Base-by-base conservation (phyloP, 1,140 invertebrate genomes). In the Zaprionus camerounensis region DNA sequence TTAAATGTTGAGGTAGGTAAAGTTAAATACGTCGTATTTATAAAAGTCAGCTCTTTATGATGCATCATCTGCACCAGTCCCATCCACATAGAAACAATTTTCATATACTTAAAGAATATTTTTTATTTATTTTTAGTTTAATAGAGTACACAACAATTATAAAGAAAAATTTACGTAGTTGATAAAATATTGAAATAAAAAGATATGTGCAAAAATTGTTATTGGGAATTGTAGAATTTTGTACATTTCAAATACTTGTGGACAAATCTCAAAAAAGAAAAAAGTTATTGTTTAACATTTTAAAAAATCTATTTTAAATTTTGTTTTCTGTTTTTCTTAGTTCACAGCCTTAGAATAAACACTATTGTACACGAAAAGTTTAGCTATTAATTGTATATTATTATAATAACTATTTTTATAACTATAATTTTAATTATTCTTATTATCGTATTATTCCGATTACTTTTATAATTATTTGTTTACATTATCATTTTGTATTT, bases 321-420 rank as follows among this genome's bases (percentile, higher is more conserved):
- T 70, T 61, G 38, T 53, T 74, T 22, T 86, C 63, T 55, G 44
- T 62, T 67, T 79, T n/a, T 51, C 56, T 84, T 78, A 77, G 68
- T 80, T 77, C 75, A 88, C 84, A 88, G 84, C 84, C 84, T 76
- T 88, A 88, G 51, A 70, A 78, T 80, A 80, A 64, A 61, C 41
- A 59, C 38, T 49, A 58, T 58, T 59, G 46, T 38, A 55, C 24
- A 56, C 36, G 55, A 56, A 38, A 70, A 38, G 28, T 75, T 51
- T 34, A 58, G n/a, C 34, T 67, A 31, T 31, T 69, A 51, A 24
- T 17, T 4, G 46, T 11, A 20, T 74, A 63, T 46, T 63, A 26
- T 62, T 69, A 69, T 57, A 26, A 51, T 20, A n/a, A 57, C 20
- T 41, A 57, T 46, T 49, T 57, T 15, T 49, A 49, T 71, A 24